Evolutionary conservation across 1,140 invertebrate genomes (phyloP).

Genomic region (Eriocheir sinensis): DNA sequence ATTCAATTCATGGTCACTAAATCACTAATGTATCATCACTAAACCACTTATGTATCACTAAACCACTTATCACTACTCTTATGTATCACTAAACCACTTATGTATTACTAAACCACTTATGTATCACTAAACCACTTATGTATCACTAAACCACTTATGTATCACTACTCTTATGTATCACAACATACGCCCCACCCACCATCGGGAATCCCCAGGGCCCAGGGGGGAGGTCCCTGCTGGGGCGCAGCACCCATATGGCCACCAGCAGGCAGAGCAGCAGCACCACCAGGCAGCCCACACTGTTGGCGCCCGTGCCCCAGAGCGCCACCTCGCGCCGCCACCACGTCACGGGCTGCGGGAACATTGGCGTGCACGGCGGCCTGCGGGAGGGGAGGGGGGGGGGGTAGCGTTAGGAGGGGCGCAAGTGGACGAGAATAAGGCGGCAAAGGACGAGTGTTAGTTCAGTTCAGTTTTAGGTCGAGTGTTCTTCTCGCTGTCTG

Average conservation of each 20-base stretch:
- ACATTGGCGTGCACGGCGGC: not conserved
- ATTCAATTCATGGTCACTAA: no score
- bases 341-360: not conserved
- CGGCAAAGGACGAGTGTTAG: no score
- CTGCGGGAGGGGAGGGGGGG: not conserved
- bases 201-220: slow-evolving; percentile 53
- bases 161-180: not conserved
- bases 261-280: not conserved
- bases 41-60: not conserved
- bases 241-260: not conserved
- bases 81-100: not conserved
- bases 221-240: slow-evolving; percentile 1
- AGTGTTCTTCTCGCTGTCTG: no score
- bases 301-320: not conserved
- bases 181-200: slow-evolving; percentile 9
- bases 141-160: not conserved
- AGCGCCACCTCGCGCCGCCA: not conserved
- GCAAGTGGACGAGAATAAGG: no score
- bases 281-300: not conserved
- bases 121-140: not conserved
- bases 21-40: not conserved
- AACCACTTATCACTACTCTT: not conserved
- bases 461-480: no score
- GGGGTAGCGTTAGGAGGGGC: not conserved
- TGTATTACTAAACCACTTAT: not conserved